Evolutionary conservation across 2,113 vertebrate species (phyloP).

Genomic region (Archocentrus centrarchus): DNA sequence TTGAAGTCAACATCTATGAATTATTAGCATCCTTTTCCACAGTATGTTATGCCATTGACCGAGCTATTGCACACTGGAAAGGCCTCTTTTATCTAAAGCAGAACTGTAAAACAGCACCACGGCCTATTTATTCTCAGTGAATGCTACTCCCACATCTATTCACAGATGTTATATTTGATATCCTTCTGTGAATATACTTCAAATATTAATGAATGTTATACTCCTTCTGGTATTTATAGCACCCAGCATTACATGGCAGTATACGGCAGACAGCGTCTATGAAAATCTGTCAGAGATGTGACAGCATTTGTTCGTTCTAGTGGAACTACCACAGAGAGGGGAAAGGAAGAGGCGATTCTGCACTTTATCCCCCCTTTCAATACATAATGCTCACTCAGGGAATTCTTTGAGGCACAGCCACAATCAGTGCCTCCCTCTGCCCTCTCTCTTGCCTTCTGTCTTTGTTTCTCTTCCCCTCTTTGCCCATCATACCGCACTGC

Average conservation of each 20-base stretch:
- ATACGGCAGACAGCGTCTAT: background rate
- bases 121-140: rapidly evolving
- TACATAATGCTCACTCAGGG: constrained; percentile 64
- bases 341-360: constrained; percentile 50
- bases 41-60: background rate
- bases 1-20: background rate
- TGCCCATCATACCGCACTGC: constrained; percentile 33
- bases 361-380: constrained; percentile 70
- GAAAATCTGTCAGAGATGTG: constrained; percentile 49
- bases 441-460: constrained; percentile 9
- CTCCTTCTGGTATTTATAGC: background rate
- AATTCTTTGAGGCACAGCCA: constrained; percentile 66
- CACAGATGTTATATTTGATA: background rate
- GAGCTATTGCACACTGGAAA: background rate
- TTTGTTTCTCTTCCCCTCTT: constrained; percentile 50
- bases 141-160: background rate
- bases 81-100: background rate
- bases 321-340: constrained; percentile 57
- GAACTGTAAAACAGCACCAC: background rate
- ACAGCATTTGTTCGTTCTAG: constrained; percentile 60
- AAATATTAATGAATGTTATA: background rate
- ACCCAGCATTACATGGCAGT: background rate
- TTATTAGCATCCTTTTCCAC: background rate
- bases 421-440: constrained; percentile 45
- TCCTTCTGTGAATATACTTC: too few species aligned